These are phyloP conservation scores for Rhagoletis pomonella DNA, from an alignment of 1,140 invertebrate species.

Conservation along the genomic window DNA sequence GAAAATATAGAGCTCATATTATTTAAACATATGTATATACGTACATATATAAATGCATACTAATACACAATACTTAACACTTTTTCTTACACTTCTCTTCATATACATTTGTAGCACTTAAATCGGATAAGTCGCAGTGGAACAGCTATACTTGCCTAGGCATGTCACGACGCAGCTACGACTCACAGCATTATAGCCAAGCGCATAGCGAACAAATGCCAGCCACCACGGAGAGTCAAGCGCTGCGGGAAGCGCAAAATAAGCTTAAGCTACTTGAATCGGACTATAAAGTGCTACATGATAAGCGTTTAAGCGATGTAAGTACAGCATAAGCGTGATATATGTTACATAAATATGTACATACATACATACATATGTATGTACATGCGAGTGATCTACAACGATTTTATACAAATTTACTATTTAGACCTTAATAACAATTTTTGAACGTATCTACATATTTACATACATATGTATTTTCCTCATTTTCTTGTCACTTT, in stretches of 20 bases:
- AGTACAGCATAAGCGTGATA: constrained; percentile 69
- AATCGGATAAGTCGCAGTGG: constrained; percentile 57
- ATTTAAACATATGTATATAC: background rate
- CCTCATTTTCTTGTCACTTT: constrained; percentile 1
- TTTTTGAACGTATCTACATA: background rate
- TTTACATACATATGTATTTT: background rate
- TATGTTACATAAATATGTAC: background rate
- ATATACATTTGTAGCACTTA: constrained; percentile 28
- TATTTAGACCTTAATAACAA: background rate
- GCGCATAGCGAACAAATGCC: constrained; percentile 71
- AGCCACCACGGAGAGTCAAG: constrained; percentile 77
- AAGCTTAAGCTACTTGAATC: constrained; percentile 78
- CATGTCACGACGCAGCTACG: constrained; percentile 62
- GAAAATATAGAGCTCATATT: no score
- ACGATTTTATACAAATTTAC: background rate
- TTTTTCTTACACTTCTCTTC: background rate
- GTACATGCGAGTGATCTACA: background rate
- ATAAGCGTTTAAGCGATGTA: constrained; percentile 84
- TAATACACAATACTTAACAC: background rate
- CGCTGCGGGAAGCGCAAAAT: constrained; percentile 78
- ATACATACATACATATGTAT: no score
- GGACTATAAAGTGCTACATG: constrained; percentile 82
- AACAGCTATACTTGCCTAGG: constrained; percentile 46
- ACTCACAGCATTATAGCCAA: constrained; percentile 61
- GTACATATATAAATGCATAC: background rate